Evolutionary conservation across 1,140 invertebrate genomes (phyloP), one percentile per base, ranked within the genome.

Genomic region (Drusus annulatus): DNA sequence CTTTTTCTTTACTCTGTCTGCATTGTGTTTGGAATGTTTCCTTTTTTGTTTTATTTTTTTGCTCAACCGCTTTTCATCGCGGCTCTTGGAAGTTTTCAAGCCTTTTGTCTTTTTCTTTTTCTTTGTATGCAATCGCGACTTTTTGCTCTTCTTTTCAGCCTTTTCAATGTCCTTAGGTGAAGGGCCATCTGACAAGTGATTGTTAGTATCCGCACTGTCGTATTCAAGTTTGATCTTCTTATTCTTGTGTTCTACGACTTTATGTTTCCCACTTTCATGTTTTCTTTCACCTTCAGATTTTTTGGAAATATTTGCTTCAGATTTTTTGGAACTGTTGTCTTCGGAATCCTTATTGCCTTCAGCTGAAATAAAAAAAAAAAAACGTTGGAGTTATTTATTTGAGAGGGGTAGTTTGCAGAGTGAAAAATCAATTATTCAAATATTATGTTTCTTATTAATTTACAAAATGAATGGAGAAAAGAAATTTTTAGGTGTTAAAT

Each of bases 11-110:
- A 86, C 85, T 82, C 86, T 89, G 84, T 87, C 89, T 5, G 86
- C 87, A 25, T 87, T 85, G 77, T 88, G 87, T 87, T 87, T 90
- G 86, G 86, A 90, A 88, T 90, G 88, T 89, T 89, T 90, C 83
- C 86, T 90, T 86, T 90, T 86, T 83, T 89, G 84, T 81, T 80
- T 84, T 85, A 91, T 84, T 54, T 90, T 85, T 85, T 91, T 87
- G 82, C 89, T 83, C 85, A 86, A 85, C 85, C 91, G 87, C 89
- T 90, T 88, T 56, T 83, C 77, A 85, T 89, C 85, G 84, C 86
- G 74, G 17, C 62, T 80, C 86, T 85, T 89, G 89, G 85, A 85
- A 87, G 87, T 89, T 86, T 87, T 90, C 85, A 86, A 85, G 86
- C 86, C 89, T 87, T 85, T 88, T 85, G 73, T 81, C 78, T 84